A percentile compares a stretch with the other conserved stretches of the same genome.
Evolutionary conservation across 2,113 vertebrate genomes (phyloP).

Genomic region (Lethenteron reissneri): DNA sequence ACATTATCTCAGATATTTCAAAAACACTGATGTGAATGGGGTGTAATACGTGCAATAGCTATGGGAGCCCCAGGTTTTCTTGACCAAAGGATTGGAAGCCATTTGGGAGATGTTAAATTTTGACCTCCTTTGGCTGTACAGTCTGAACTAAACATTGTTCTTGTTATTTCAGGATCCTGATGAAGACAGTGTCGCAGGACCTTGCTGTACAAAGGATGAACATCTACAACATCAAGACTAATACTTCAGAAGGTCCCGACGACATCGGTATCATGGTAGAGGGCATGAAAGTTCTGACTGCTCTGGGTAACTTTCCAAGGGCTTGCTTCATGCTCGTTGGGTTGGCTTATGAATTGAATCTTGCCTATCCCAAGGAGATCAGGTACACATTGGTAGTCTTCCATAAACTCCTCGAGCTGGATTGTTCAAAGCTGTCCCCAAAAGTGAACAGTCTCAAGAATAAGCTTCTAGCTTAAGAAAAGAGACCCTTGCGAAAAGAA

Average conservation of each 20-base stretch:
- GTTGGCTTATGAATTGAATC: constrained; percentile 10
- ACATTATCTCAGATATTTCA: too few species aligned
- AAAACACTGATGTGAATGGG: too few species aligned
- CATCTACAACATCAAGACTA: constrained; percentile 8
- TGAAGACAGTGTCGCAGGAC: constrained; percentile 11
- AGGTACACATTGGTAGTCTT: constrained; percentile 11
- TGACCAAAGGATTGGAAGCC: too few species aligned
- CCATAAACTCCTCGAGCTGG: constrained; percentile 12
- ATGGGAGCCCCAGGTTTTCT: too few species aligned
- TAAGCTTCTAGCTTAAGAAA: constrained; percentile 9
- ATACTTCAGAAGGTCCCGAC: neutral
- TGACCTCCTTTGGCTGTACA: constrained; percentile 5
- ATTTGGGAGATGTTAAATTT: neutral
- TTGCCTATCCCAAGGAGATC: constrained; percentile 11
- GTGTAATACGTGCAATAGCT: too few species aligned
- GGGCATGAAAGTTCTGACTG: constrained; percentile 7
- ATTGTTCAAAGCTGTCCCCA: constrained; percentile 11
- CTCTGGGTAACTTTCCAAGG: constrained; percentile 8
- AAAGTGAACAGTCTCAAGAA: constrained; percentile 13
- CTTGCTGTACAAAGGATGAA: constrained; percentile 12
- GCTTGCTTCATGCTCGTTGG: constrained; percentile 8
- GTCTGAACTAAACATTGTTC: constrained; percentile 7
- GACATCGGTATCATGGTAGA: constrained; percentile 10
- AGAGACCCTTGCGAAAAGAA: neutral
- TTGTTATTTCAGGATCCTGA: constrained; percentile 12